Evolutionary conservation across 2,888 invertebrate species (phyloP), one percentile per base, ranked within the genome.

Genomic region (Coelinius sp.): DNA sequence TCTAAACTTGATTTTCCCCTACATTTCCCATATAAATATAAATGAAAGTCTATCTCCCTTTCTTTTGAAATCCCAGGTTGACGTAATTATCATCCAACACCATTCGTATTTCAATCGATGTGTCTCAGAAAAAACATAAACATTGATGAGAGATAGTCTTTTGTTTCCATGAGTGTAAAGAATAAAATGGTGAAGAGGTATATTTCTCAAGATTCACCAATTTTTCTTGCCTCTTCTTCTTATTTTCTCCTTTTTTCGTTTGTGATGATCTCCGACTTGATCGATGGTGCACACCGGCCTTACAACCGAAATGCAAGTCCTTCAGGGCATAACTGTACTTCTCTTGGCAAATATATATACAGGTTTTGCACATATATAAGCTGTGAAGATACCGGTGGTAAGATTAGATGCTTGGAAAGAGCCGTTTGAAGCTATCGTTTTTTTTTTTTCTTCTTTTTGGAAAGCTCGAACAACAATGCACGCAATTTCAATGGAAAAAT

Each of bases 261-360:
- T 63, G 38, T 63, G 38, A 63, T 63, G 38, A 63, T 63, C 41
- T 41, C 22, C 24, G 63, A 63, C 14, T 63, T 63, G 63, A 38
- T 41, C 41, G 63, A 63, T 63, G 63, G 63, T 59, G 59, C 59
- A 59, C 31, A 59, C 59, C 59, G 59, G 59, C 59, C 31, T 59
- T 20, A 59, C 59, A 59, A 76, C 75, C 77, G 78, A 79, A 79
- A 79, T 82, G 81, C 79, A 80, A 79, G 79, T 81, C 81, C 82
- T 78, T 78, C 78, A 74, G 82, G 81, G 80, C 78, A 84, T 85
- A 85, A 85, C 85, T 84, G 85, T 85, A 84, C 59, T 49, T 49
- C 46, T 27, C 56, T 59, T 35, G 5, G 35, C 59, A 59, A 59
- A 59, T 59, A 59, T 59, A 59, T 59, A 59, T 59, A 59, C 35